Evolutionary conservation across 2,888 invertebrate genomes (phyloP).

Genomic region (Scaptomyza tumidula): DNA sequence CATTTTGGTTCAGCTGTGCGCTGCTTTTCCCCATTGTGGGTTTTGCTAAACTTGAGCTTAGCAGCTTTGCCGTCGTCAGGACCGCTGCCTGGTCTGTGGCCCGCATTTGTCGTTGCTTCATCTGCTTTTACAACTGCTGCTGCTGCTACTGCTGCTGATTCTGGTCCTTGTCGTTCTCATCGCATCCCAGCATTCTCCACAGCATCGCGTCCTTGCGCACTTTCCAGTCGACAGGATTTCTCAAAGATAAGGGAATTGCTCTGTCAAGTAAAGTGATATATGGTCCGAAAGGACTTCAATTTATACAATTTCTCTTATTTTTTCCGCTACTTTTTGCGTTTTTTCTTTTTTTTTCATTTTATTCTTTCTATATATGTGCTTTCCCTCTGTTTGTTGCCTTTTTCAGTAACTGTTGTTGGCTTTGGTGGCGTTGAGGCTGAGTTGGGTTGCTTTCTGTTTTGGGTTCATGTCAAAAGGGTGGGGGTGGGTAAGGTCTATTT

Average conservation of each 20-base stretch:
- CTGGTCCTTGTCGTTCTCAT: conserved; percentile 51
- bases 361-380: neutral
- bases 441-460: conserved; percentile 44
- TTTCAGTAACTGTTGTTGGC: conserved; percentile 50
- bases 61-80: conserved; percentile 73
- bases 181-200: conserved; percentile 17
- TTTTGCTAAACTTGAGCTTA: conserved; percentile 81
- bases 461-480: conserved; percentile 16
- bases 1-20: conserved; percentile 47
- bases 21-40: conserved; percentile 61
- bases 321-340: conserved; percentile 81
- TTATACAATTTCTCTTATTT: conserved; percentile 83
- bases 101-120: conserved; percentile 1
- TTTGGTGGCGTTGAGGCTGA: conserved; percentile 49
- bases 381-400: conserved; percentile 62
- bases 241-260: conserved; percentile 88
- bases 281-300: conserved; percentile 87
- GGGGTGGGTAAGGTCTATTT: conserved; percentile 22
- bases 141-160: conserved; percentile 24
- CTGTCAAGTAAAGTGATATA: conserved; percentile 89
- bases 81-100: conserved; percentile 5
- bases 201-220: conserved; percentile 75
- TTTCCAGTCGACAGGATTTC: conserved; percentile 84
- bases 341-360: conserved; percentile 43
- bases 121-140: neutral